Evolutionary conservation across 2,797 vertebrate species (phyloP), one percentile per base, ranked within the genome.

Genomic region (Xiphophorus birchmanni): DNA sequence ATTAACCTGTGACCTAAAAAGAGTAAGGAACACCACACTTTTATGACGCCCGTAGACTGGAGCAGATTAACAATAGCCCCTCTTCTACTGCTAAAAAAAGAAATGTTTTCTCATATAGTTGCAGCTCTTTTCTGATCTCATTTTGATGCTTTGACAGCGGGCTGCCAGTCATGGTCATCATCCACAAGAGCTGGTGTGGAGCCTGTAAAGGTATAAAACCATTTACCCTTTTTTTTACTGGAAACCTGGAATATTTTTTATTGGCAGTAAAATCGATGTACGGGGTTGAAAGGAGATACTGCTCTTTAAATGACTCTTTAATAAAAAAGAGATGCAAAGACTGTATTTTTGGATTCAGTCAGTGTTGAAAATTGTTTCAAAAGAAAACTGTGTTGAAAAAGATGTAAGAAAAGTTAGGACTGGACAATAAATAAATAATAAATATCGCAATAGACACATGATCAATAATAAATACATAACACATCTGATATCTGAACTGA

Each of bases 171-270:
- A 99, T 99, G 99, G 95, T 99, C 86, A 96, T 99, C 90, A 96
- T 99, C 87, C 99, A 99, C 91, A 99, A 99, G 91, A 99, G 95
- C 73, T 99, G 99, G 99, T 99, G 99, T 94, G 98, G 98, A 86
- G 98, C 99, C 87, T 99, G 99, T 94, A 99, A 99, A 98, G 98
- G 99, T 99, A 93, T 89, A 88, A 86, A 13, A 35, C 35, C 2
- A 0, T n/a, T 54, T 12, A 12, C 2, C 4, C 2, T 21, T 40
- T 63, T 26, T 65, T 69, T 67, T 13, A 44, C 7, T 35, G 11
- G 15, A n/a, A 32, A 56, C 26, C 23, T n/a, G 54, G 21, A n/a
- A 56, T 58, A 29, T n/a, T 58, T 58, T 56, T 1, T 52, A 54
- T 54, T 54, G 50, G 50, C 18, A 52, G 50, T 23, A 23, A 52